Conservation (phyloP, 2,888 invertebrate genomes). For the Agapetus fuscipes region DNA sequence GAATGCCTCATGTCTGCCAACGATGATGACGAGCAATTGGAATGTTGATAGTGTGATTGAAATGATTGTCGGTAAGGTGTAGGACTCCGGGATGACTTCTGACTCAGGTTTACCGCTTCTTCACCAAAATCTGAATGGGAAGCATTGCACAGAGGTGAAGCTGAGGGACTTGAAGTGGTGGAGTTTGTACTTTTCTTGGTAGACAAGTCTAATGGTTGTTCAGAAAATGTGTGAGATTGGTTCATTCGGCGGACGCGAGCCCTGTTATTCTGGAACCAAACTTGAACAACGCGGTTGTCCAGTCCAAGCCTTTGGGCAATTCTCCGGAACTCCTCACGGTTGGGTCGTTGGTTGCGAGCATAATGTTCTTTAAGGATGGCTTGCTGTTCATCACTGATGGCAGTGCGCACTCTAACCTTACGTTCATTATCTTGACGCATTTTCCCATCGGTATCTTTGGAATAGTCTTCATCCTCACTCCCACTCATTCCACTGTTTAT, state of each 20-base stretch:
- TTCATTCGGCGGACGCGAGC: conserved; percentile 73
- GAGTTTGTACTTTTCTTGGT: conserved; percentile 60
- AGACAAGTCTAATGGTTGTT: conserved; percentile 87
- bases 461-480: conserved; percentile 54
- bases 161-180: conserved; percentile 48
- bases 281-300: conserved; percentile 76
- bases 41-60: conserved; percentile 46
- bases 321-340: conserved; percentile 83
- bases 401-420: conserved; percentile 84
- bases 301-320: conserved; percentile 73
- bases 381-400: conserved; percentile 91
- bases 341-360: conserved; percentile 82
- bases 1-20: conserved; percentile 41
- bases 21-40: conserved; percentile 50
- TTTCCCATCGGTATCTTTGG: conserved; percentile 43
- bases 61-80: conserved; percentile 46
- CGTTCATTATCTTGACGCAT: conserved; percentile 55
- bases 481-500: conserved; percentile 45
- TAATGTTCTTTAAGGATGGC: conserved; percentile 83
- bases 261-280: conserved; percentile 95
- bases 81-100: conserved; percentile 56
- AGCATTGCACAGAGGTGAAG: conserved; percentile 53
- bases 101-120: conserved; percentile 71
- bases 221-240: conserved; percentile 36
- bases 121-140: conserved; percentile 55